These are phyloP conservation scores for Dynastes maya DNA, from an alignment of 2,888 invertebrate genomes.

Conservation along the genomic window DNA sequence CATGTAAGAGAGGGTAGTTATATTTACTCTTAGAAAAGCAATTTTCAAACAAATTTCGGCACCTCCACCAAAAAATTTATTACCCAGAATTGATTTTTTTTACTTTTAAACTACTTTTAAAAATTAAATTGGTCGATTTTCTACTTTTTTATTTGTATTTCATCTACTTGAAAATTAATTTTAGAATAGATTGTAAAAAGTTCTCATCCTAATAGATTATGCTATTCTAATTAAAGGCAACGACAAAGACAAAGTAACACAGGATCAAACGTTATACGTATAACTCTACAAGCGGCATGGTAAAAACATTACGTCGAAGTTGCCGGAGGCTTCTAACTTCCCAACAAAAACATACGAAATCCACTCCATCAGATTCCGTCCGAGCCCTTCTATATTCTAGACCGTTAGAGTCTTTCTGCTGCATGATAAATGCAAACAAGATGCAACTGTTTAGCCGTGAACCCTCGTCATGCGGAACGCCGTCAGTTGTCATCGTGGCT, in stretches of 20 bases:
- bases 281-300: neutral
- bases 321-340: neutral
- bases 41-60: too few species aligned
- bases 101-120: too few species aligned
- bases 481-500: conserved; percentile 46
- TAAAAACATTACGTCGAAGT: conserved; percentile 6
- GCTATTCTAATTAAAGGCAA: too few species aligned
- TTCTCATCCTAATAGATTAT: too few species aligned
- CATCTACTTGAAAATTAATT: neutral
- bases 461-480: conserved; percentile 45
- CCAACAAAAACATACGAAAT: conserved; percentile 25
- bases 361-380: conserved; percentile 2
- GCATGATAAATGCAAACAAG: conserved; percentile 47
- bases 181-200: too few species aligned
- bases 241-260: too few species aligned
- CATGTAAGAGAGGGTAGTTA: too few species aligned
- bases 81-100: too few species aligned
- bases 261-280: too few species aligned
- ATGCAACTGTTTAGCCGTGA: conserved; percentile 42
- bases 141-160: neutral
- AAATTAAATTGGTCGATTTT: neutral
- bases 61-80: too few species aligned
- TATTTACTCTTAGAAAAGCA: too few species aligned
- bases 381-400: neutral
- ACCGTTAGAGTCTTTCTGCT: neutral